Base-by-base conservation (phyloP, 2,888 invertebrate species). In the Chouioia cunea region DNA sequence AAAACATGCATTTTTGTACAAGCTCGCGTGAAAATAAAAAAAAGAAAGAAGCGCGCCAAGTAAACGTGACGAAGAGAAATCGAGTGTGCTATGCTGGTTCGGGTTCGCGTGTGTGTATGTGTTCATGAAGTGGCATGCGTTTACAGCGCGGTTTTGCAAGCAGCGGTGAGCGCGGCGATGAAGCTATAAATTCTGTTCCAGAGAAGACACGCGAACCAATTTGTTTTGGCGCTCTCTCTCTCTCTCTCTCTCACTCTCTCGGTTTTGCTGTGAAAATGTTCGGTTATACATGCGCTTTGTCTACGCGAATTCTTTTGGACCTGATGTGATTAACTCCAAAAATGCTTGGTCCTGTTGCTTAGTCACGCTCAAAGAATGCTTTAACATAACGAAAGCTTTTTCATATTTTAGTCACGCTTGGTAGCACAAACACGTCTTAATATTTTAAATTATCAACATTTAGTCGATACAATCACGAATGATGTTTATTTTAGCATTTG, bases 111-210 rank as follows among this genome's bases (percentile, higher is more conserved):
- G 62, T 58, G 56, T n/a, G n/a, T n/a, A n/a, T n/a, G n/a, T n/a
- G n/a, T n/a, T n/a, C 57, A 58, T 48, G 63, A 54, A 66, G 64
- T 44, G 58, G 58, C 63, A 57, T 54, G 62, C 59, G 70, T 69
- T 70, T 66, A 70, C 69, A 70, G 47, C 58, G 50, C 44, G 57
- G 66, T 65, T 69, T 69, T 66, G 65, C 59, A 57, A 53, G 69
- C 62, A 56, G 62, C 27, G n/a, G n/a, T 1, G 20, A 8, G 63
- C 22, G 59, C 74, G 76, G 78, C 80, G 80, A 84, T 84, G 82
- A 84, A 84, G 83, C 82, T 80, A 83, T 84, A 84, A 84, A 84
- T 83, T 78, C 79, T 74, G 65, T 70, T 70, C 70, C 76, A 77
- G 77, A 72, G 80, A 70, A 69, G 65, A 69, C 76, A 71, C 73